Evolutionary conservation across 2,888 invertebrate species (phyloP).

Genomic region (Drosophila leonis): DNA sequence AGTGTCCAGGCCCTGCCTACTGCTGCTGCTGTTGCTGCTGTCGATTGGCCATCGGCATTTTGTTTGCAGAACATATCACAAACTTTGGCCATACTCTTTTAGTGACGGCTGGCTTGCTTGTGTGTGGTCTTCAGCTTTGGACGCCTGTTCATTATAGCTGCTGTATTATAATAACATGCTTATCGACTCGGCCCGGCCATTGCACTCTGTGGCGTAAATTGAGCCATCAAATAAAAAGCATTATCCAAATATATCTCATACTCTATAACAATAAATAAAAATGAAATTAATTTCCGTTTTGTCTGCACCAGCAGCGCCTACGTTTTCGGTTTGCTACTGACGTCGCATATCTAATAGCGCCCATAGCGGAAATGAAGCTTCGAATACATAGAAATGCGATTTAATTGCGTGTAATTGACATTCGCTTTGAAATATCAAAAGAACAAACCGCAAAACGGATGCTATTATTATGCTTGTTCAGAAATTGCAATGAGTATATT

Average conservation of each 20-base stretch:
- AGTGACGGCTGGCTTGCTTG: slow-evolving; percentile 6
- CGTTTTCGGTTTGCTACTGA: slow-evolving; percentile 39
- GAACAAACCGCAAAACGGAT: slow-evolving; percentile 61
- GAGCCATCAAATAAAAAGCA: slow-evolving; percentile 35
- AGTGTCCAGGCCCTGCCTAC: slow-evolving; percentile 35
- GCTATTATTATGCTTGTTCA: slow-evolving; percentile 41
- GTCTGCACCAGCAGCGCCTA: slow-evolving; percentile 24
- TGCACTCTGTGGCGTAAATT: slow-evolving; percentile 50
- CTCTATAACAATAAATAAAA: slow-evolving; percentile 71
- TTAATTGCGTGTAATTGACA: slow-evolving; percentile 77
- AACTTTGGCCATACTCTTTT: slow-evolving; percentile 63
- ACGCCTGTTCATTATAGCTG: slow-evolving; percentile 65
- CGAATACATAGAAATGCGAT: slow-evolving; percentile 64
- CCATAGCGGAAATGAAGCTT: slow-evolving; percentile 66
- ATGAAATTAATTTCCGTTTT: slow-evolving; percentile 75
- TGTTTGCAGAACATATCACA: slow-evolving; percentile 78
- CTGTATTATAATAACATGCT: slow-evolving; percentile 73
- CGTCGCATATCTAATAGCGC: slow-evolving; percentile 37
- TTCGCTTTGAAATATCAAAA: slow-evolving; percentile 58
- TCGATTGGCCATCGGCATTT: slow-evolving; percentile 78
- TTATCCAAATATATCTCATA: slow-evolving; percentile 54
- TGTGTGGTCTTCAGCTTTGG: slow-evolving; percentile 63
- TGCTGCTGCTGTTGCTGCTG: slow-evolving; percentile 31
- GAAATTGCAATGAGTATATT: background rate
- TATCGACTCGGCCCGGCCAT: slow-evolving; percentile 63